phyloP scores from a whole-genome alignment of 2,797 vertebrate genomes.

The Phylloscopus collybita region DNA sequence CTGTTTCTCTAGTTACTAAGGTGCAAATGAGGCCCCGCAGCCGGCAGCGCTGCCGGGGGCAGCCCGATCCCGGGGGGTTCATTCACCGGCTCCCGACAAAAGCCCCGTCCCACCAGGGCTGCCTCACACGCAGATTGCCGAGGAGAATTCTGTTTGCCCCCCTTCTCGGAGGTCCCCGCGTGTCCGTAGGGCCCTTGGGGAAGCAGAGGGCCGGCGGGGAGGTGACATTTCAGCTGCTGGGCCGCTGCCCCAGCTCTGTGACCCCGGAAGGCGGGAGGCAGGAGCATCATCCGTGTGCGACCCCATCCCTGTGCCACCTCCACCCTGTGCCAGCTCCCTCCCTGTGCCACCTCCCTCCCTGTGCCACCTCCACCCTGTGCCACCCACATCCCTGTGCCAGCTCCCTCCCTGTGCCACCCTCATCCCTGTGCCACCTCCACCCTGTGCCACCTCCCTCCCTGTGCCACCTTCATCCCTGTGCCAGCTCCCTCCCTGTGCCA shows the following conservation, averaged over 20 bases:
- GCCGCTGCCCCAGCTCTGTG: neutral
- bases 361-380: too few species aligned
- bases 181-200: neutral
- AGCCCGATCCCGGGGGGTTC: constrained; percentile 54
- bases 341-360: too few species aligned
- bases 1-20: constrained; percentile 42
- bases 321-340: too few species aligned
- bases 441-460: accelerated
- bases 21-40: too few species aligned
- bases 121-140: constrained; percentile 7
- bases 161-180: neutral
- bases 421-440: neutral
- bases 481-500: too few species aligned
- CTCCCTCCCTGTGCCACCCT: accelerated
- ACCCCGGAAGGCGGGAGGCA: neutral
- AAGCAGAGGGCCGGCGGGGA: neutral
- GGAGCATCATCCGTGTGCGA: neutral
- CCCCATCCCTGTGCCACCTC: too few species aligned
- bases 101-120: neutral
- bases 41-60: constrained; percentile 43
- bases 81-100: constrained; percentile 55
- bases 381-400: too few species aligned
- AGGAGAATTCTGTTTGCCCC: neutral
- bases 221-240: neutral
- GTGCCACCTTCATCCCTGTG: neutral